Evolutionary conservation across 1,140 invertebrate genomes (phyloP).

Genomic region (Ceratina calcarata): DNA sequence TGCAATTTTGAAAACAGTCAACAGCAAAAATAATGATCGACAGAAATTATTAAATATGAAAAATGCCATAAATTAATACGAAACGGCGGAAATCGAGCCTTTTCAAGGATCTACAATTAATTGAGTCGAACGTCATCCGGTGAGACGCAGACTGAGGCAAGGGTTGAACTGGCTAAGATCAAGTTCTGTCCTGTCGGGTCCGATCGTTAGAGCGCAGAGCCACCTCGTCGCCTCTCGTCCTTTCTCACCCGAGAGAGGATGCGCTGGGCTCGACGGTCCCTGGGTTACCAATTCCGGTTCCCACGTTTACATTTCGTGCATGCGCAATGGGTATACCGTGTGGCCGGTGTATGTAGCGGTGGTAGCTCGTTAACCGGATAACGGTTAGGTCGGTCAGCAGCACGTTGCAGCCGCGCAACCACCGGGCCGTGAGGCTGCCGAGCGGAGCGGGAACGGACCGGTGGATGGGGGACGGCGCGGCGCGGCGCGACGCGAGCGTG

Average conservation of each 20-base stretch:
- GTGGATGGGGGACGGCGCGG: slow-evolving; percentile 3
- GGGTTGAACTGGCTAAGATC: slow-evolving; percentile 9
- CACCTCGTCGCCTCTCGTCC: slow-evolving; percentile 54
- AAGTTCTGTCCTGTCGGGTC: not conserved
- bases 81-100: too few species aligned
- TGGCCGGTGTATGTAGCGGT: slow-evolving; percentile 70
- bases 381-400: slow-evolving; percentile 73
- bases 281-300: slow-evolving; percentile 78
- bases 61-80: too few species aligned
- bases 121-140: too few species aligned
- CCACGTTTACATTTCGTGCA: slow-evolving; percentile 81
- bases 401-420: slow-evolving; percentile 62
- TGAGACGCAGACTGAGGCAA: not conserved
- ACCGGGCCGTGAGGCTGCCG: slow-evolving; percentile 49
- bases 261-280: slow-evolving; percentile 51
- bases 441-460: slow-evolving; percentile 3
- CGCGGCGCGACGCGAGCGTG: slow-evolving; percentile 24
- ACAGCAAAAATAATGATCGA: too few species aligned
- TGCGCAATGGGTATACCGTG: slow-evolving; percentile 76
- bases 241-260: slow-evolving; percentile 58
- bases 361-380: slow-evolving; percentile 80
- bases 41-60: too few species aligned
- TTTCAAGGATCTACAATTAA: too few species aligned
- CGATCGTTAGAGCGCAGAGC: slow-evolving; percentile 25
- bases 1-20: too few species aligned